Evolutionary conservation across 2,888 invertebrate species (phyloP).

Genomic region (Deroplatys truncata): DNA sequence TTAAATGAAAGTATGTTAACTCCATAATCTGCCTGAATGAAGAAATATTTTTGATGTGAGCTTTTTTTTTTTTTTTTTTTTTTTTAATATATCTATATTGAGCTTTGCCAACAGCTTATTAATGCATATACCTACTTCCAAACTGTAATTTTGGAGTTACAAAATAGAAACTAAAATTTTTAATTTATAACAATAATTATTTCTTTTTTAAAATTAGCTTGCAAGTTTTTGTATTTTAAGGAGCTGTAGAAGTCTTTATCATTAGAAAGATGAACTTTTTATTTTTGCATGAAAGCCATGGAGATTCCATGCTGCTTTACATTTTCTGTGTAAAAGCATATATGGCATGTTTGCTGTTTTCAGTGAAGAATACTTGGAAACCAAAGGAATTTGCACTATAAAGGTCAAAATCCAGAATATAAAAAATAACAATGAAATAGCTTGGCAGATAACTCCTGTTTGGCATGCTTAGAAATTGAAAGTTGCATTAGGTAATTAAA

Average conservation of each 20-base stretch:
- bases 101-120: neutral
- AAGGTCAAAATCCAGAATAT: neutral
- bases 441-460: neutral
- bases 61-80: neutral
- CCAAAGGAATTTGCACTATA: neutral
- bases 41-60: neutral
- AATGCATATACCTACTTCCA: neutral
- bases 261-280: neutral
- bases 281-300: neutral
- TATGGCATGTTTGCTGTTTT: neutral
- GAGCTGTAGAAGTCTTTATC: neutral
- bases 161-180: neutral
- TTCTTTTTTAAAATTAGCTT: neutral
- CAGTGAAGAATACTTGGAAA: neutral
- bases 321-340: neutral
- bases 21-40: neutral
- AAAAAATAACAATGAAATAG: neutral
- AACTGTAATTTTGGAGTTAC: neutral
- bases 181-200: neutral
- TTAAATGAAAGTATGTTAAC: neutral
- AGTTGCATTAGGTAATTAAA: neutral
- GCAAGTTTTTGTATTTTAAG: neutral
- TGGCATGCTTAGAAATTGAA: neutral
- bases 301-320: no score
- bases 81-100: neutral